Base-by-base conservation (phyloP, 2,888 invertebrate genomes). In the Spicauda simplicius region DNA sequence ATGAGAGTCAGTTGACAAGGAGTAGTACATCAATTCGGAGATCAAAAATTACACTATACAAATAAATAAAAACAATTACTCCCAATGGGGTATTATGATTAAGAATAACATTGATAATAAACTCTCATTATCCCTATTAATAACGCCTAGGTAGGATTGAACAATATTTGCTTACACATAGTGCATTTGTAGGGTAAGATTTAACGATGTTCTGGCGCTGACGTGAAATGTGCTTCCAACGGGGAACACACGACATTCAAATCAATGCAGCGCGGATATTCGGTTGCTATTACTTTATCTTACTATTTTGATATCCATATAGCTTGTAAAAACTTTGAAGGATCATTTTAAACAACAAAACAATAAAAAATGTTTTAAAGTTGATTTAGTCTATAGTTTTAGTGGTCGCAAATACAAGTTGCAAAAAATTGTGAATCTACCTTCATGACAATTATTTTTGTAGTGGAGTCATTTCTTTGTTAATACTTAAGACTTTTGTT, bases 101-200 rank as follows among this genome's bases (percentile, higher is more conserved):
- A 33, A 33, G 25, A 25, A 25, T 25, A 25, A 25, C 3, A 33
- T 10, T 41, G 12, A 14, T 41, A 14, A 10, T 11, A 41, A 25
- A 25, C 33, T 33, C 33, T 14, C 48, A 48, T 48, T 48, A 48
- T 48, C 4, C 6, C 48, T n/a, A 48, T 16, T 16, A 48, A 48
- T 16, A 45, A 45, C 41, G 20, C n/a, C 8, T 45, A 20, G 14
- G 45, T 20, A 58, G 19, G 12, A 50, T 37, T 20, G 53, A 53
- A 52, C 45, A 41, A 48, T 58, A 45, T 55, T 41, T 30, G 25
- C 25, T 55, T 48, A 55, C 45, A 37, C 57, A 68, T 54, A 37
- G 74, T 73, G 73, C 79, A 82, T 81, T 80, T 80, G 80, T 85
- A 80, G 78, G 77, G 72, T 74, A 71, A 80, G 79, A 83, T 84